A percentile compares a stretch with the other conserved stretches of the same genome.
Conservation (phyloP, 2,888 invertebrate species). For the Cheilosia vernalis region DNA sequence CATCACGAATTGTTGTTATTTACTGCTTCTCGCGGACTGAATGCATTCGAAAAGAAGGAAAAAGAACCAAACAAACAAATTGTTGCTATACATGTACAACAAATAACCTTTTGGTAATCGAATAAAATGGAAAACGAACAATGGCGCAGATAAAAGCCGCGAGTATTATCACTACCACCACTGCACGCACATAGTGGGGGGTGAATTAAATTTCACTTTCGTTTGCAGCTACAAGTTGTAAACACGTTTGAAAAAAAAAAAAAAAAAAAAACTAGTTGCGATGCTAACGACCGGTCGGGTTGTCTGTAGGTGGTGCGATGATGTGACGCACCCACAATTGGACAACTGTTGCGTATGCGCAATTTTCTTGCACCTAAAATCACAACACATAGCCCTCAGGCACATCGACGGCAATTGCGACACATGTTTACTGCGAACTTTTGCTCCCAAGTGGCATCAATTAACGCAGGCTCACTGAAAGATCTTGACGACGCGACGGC, state of each 20-base stretch:
- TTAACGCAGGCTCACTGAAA: constrained; percentile 35
- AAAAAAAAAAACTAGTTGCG: constrained; percentile 58
- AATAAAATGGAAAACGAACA: constrained; percentile 9
- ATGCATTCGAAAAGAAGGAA: not conserved
- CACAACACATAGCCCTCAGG: constrained; percentile 8
- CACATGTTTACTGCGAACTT: not conserved
- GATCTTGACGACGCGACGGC: not conserved
- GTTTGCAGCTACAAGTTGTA: constrained; percentile 50
- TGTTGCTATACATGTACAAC: not conserved
- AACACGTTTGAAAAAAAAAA: constrained; percentile 48
- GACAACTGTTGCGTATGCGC: constrained; percentile 63
- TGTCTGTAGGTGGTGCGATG: constrained; percentile 43
- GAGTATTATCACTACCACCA: constrained; percentile 29
- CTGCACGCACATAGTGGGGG: constrained; percentile 26
- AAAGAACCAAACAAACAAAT: not conserved
- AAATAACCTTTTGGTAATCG: constrained; percentile 12
- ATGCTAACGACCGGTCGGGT: constrained; percentile 62
- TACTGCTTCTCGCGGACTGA: constrained; percentile 14
- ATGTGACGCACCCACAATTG: constrained; percentile 27
- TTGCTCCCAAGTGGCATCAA: constrained; percentile 41
- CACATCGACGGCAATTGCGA: constrained; percentile 10
- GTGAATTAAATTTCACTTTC: constrained; percentile 69
- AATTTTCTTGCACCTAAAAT: constrained; percentile 57
- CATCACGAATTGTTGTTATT: not conserved
- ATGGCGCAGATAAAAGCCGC: constrained; percentile 51